Evolutionary conservation across 2,888 invertebrate species (phyloP).

Genomic region (Ecdyonurus torrentis): DNA sequence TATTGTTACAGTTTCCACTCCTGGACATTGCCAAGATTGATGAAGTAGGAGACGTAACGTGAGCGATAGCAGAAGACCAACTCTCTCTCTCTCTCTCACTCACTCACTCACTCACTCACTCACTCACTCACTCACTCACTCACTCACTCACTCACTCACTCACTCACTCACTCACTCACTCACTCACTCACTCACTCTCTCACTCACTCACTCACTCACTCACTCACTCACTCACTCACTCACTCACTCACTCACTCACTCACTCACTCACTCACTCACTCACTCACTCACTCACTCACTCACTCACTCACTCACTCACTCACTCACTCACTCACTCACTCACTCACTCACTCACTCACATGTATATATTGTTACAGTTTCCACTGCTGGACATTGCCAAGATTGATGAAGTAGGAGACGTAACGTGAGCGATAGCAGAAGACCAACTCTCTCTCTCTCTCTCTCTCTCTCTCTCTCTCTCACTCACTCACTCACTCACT

Average conservation of each 20-base stretch:
- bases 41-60: too few relatives aligned
- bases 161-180: conserved; percentile 4
- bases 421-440: too few relatives aligned
- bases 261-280: conserved; percentile 10
- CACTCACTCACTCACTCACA: conserved; percentile 10
- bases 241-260: conserved; percentile 6
- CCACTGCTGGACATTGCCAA: too few relatives aligned
- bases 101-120: conserved; percentile 7
- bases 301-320: conserved; percentile 10
- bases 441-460: conserved; percentile 8
- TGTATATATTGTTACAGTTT: too few relatives aligned
- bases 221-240: conserved; percentile 6
- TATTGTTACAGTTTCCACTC: too few relatives aligned
- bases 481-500: conserved; percentile 10
- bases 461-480: conserved; percentile 8
- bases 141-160: conserved; percentile 7
- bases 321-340: conserved; percentile 10
- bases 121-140: conserved; percentile 7
- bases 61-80: too few relatives aligned
- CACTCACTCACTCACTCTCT: conserved; percentile 5
- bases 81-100: conserved; percentile 6
- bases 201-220: conserved; percentile 4
- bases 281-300: conserved; percentile 10
- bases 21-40: too few relatives aligned
- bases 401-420: too few relatives aligned